Conservation (phyloP, 2,797 vertebrate genomes). For the Arnoldichthys spilopterus region DNA sequence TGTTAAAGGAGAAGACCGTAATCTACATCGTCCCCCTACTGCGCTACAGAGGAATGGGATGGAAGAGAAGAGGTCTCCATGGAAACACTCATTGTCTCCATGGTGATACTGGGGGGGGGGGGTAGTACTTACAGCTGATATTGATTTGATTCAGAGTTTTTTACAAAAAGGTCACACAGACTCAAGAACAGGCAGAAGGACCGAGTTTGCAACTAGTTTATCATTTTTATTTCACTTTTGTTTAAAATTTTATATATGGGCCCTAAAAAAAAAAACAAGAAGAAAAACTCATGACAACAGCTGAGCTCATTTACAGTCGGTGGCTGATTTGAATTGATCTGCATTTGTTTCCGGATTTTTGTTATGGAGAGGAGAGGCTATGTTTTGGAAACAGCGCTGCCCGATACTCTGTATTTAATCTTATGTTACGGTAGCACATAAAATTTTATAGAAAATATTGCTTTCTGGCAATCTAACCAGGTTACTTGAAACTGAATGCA, state of each 20-base stretch:
- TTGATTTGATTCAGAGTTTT: slow-evolving; percentile 39
- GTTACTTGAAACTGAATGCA: neutral
- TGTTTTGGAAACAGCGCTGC: neutral
- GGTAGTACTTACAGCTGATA: slow-evolving; percentile 40
- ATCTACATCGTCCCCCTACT: slow-evolving; percentile 19
- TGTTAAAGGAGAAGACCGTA: slow-evolving; percentile 33
- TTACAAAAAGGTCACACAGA: slow-evolving; percentile 32
- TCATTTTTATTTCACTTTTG: neutral
- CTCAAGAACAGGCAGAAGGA: neutral
- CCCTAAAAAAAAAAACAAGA: neutral
- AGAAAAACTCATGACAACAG: neutral
- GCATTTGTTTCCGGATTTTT: neutral
- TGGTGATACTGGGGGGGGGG: slow-evolving; percentile 43
- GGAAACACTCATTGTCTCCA: slow-evolving; percentile 59
- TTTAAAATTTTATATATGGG: neutral
- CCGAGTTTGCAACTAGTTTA: slow-evolving; percentile 1
- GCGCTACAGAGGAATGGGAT: slow-evolving; percentile 32
- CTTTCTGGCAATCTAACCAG: neutral
- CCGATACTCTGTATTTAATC: neutral
- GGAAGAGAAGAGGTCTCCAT: slow-evolving; percentile 52
- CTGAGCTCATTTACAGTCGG: neutral
- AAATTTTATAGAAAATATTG: neutral
- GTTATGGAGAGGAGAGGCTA: neutral
- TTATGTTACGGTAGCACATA: neutral
- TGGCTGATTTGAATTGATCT: slow-evolving; percentile 2